Evolutionary conservation across 2,113 vertebrate genomes (phyloP).

Genomic region (Vulpes vulpes): DNA sequence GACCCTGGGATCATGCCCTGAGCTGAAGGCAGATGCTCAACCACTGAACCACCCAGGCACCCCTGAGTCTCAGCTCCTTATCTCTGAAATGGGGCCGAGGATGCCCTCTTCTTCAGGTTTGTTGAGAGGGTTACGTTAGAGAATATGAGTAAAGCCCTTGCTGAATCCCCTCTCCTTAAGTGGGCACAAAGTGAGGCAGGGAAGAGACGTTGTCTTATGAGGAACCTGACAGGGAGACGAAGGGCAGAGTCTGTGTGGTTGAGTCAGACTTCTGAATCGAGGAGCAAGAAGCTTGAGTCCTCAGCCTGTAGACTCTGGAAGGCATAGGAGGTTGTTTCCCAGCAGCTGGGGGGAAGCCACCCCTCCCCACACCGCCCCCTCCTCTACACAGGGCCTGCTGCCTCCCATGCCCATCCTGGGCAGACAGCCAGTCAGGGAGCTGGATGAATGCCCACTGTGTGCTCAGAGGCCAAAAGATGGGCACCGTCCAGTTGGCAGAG

Average conservation of each 20-base stretch:
- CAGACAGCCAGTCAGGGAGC: slow-evolving; percentile 67
- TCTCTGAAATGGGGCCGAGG: not conserved
- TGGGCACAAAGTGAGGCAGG: not conserved
- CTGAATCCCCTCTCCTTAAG: not conserved
- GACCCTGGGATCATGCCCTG: too few species aligned
- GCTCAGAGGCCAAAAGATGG: slow-evolving; percentile 80
- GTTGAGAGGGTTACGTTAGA: not conserved
- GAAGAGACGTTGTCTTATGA: not conserved
- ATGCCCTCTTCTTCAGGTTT: not conserved
- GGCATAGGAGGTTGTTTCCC: not conserved
- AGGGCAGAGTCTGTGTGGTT: not conserved
- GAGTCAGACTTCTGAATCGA: not conserved
- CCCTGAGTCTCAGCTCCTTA: not conserved
- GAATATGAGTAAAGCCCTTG: not conserved
- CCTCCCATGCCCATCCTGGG: slow-evolving; percentile 67
- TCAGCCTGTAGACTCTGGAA: not conserved
- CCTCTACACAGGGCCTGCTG: slow-evolving; percentile 19
- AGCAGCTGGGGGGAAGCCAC: not conserved
- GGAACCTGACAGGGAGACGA: not conserved
- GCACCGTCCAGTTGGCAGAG: slow-evolving; percentile 79
- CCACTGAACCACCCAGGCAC: too few species aligned
- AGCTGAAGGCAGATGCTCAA: too few species aligned
- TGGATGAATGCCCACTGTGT: slow-evolving; percentile 67
- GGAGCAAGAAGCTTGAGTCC: too few species aligned
- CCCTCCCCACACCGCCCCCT: not conserved